Conservation (phyloP, 2,113 vertebrate genomes). For the Pituophis catenifer region DNA sequence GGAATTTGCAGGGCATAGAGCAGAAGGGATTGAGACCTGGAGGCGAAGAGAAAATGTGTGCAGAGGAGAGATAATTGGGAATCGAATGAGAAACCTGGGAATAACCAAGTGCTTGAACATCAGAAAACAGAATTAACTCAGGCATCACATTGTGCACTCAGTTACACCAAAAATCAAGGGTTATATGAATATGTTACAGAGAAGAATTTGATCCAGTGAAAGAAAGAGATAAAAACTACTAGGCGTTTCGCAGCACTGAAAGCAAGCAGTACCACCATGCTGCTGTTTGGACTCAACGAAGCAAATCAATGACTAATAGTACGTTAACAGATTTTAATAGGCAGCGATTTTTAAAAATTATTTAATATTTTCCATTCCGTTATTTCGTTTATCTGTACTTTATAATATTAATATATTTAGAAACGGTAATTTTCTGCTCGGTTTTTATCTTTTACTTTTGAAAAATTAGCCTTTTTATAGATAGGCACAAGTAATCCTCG, state of each 20-base stretch:
- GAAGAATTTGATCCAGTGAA: not conserved
- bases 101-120: not conserved
- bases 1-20: slow-evolving; percentile 1
- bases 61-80: slow-evolving; percentile 38
- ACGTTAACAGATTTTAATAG: not conserved
- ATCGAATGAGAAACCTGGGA: slow-evolving; percentile 32
- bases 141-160: slow-evolving; percentile 18
- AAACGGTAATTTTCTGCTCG: not conserved
- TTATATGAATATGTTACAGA: slow-evolving; percentile 2
- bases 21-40: slow-evolving; percentile 33
- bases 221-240: not conserved
- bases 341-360: not conserved
- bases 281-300: not conserved
- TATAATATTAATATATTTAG: not conserved
- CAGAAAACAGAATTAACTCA: slow-evolving; percentile 25
- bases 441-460: not conserved
- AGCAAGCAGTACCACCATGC: not conserved
- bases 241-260: not conserved
- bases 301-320: not conserved
- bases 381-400: not conserved
- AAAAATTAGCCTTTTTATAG: not conserved
- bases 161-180: slow-evolving; percentile 17
- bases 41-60: slow-evolving; percentile 36
- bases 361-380: not conserved
- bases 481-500: not conserved